A percentile compares a stretch with the other conserved stretches of the same genome.
Conservation (phyloP, 1,140 invertebrate genomes). For the Colletes gigas region DNA sequence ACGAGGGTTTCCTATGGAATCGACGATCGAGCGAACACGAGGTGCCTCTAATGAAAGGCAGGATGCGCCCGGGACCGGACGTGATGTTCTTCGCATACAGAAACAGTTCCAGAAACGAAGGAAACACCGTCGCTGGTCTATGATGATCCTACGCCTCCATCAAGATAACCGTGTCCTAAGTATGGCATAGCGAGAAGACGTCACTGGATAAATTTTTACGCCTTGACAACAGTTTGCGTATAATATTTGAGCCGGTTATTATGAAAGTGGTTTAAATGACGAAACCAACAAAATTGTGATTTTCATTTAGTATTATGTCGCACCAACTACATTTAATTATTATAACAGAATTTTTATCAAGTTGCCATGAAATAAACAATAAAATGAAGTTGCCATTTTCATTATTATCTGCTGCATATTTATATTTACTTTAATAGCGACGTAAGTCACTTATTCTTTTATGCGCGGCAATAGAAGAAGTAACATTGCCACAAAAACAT, state of each 20-base stretch:
- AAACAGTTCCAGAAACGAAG: constrained; percentile 77
- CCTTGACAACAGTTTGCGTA: not conserved
- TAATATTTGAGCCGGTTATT: not conserved
- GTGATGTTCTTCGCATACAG: constrained; percentile 69
- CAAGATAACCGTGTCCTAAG: constrained; percentile 46
- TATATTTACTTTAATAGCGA: too few relatives aligned
- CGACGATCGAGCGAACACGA: constrained; percentile 20
- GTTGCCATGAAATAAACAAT: too few relatives aligned
- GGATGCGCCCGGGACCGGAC: constrained; percentile 71
- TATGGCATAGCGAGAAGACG: constrained; percentile 34
- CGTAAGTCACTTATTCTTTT: too few relatives aligned
- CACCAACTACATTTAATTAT: too few relatives aligned
- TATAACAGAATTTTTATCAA: too few relatives aligned
- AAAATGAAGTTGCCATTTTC: too few relatives aligned
- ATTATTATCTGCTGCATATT: too few relatives aligned
- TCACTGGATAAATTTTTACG: constrained; percentile 20
- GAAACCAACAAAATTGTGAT: too few relatives aligned
- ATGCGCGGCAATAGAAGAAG: too few relatives aligned
- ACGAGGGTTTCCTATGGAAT: constrained; percentile 52
- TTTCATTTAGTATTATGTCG: too few relatives aligned
- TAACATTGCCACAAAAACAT: too few relatives aligned
- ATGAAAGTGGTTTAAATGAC: too few relatives aligned
- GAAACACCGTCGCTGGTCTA: constrained; percentile 64
- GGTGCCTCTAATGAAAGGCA: constrained; percentile 56
- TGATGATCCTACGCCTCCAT: constrained; percentile 40